phyloP scores from a whole-genome alignment of 2,888 invertebrate species.

The Diploptera punctata region DNA sequence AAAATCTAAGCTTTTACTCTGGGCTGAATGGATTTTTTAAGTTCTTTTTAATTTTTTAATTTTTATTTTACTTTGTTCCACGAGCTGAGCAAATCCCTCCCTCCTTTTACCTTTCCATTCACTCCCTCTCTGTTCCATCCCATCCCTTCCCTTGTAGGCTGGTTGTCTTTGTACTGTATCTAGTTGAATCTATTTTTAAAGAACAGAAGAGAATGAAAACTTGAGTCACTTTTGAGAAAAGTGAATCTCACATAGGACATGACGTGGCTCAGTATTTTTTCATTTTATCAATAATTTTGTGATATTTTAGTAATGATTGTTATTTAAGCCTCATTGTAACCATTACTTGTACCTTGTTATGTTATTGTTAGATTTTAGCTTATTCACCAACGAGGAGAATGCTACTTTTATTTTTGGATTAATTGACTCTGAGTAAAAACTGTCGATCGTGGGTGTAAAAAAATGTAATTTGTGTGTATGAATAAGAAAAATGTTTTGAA shows the following conservation, averaged over 20 bases:
- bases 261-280: conserved; percentile 60
- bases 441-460: conserved; percentile 14
- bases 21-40: conserved; percentile 21
- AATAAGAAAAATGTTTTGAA: conserved; percentile 25
- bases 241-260: conserved; percentile 49
- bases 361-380: conserved; percentile 55
- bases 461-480: conserved; percentile 12
- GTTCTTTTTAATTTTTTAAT: conserved; percentile 3
- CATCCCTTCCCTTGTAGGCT: conserved; percentile 47
- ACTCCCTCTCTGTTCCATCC: conserved; percentile 41
- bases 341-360: conserved; percentile 50
- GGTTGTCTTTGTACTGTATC: conserved; percentile 43
- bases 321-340: conserved; percentile 62
- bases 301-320: conserved; percentile 64
- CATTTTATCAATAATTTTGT: conserved; percentile 61
- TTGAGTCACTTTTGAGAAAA: conserved; percentile 44
- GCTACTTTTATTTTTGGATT: conserved; percentile 57
- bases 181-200: conserved; percentile 46
- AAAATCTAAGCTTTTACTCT: conserved; percentile 21
- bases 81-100: background rate
- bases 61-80: conserved; percentile 1
- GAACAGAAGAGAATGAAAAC: conserved; percentile 42
- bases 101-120: background rate
- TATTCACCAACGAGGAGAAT: conserved; percentile 57
- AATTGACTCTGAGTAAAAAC: conserved; percentile 49